Evolutionary conservation across 2,113 vertebrate genomes (phyloP).

Genomic region (Poeciliopsis retropinna): DNA sequence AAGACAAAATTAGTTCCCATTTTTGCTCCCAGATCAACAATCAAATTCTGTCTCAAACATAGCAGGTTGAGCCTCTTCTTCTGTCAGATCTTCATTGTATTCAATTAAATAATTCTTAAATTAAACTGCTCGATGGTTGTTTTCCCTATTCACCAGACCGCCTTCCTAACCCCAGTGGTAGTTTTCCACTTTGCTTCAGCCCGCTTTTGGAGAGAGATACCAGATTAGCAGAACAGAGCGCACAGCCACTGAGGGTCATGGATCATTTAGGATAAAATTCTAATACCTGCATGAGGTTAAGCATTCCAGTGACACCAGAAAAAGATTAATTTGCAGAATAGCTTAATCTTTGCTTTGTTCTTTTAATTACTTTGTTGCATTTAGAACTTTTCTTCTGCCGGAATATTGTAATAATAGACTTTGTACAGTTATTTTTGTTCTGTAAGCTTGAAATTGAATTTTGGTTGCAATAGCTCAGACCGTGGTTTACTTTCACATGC

Average conservation of each 20-base stretch:
- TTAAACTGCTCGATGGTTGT: not conserved
- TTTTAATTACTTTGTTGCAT: not conserved
- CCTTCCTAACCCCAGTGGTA: not conserved
- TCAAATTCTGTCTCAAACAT: not conserved
- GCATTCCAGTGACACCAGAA: not conserved
- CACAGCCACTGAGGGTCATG: conserved; percentile 53
- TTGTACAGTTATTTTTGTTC: not conserved
- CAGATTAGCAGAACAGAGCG: no score
- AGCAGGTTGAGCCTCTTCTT: not conserved
- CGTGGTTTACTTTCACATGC: conserved; percentile 25
- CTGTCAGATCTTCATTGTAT: not conserved
- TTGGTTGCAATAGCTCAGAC: not conserved
- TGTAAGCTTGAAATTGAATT: conserved; percentile 26
- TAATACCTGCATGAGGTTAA: conserved; percentile 3
- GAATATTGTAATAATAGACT: conserved; percentile 11
- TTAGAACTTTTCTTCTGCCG: no score
- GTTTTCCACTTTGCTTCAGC: not conserved
- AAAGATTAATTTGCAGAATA: not conserved
- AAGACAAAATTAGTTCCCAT: not conserved
- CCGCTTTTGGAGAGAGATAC: not conserved
- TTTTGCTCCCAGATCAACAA: not conserved
- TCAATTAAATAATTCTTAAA: not conserved
- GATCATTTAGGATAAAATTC: conserved; percentile 21
- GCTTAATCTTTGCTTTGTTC: not conserved
- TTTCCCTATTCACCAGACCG: not conserved